A percentile compares a stretch with the other conserved stretches of the same genome.
Evolutionary conservation across 2,797 vertebrate species (phyloP).

Genomic region (Threskiornis aethiopicus): DNA sequence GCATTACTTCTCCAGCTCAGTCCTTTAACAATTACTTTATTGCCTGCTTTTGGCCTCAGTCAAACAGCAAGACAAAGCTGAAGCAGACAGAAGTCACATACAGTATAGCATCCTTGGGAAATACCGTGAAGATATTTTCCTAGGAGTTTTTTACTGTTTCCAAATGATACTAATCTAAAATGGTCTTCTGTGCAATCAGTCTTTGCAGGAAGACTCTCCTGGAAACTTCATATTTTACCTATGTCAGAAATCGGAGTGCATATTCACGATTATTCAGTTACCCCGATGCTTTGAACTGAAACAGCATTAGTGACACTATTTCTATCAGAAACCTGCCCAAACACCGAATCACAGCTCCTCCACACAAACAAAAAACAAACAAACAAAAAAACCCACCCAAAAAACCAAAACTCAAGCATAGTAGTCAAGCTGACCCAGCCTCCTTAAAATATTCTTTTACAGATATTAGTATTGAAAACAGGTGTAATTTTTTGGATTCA

Average conservation of each 20-base stretch:
- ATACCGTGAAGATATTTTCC: background rate
- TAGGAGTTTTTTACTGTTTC: background rate
- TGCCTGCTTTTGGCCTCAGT: background rate
- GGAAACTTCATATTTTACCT: background rate
- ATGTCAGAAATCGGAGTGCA: background rate
- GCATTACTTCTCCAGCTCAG: background rate
- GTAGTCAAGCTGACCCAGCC: background rate
- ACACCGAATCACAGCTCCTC: background rate
- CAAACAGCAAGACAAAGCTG: background rate
- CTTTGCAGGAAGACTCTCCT: background rate
- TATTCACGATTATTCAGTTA: background rate
- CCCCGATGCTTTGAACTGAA: background rate
- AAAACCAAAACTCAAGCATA: background rate
- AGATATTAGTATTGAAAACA: accelerated
- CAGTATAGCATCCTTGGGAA: background rate
- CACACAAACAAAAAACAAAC: background rate
- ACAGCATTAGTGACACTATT: background rate
- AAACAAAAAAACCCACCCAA: too few species aligned
- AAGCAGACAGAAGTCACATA: background rate
- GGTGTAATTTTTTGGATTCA: background rate
- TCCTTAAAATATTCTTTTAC: background rate
- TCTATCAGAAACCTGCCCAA: background rate
- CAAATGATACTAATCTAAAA: background rate
- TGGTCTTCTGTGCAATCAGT: background rate
- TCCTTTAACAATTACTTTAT: background rate